Conservation (phyloP, 2,113 vertebrate genomes). For the Alligator sinensis region DNA sequence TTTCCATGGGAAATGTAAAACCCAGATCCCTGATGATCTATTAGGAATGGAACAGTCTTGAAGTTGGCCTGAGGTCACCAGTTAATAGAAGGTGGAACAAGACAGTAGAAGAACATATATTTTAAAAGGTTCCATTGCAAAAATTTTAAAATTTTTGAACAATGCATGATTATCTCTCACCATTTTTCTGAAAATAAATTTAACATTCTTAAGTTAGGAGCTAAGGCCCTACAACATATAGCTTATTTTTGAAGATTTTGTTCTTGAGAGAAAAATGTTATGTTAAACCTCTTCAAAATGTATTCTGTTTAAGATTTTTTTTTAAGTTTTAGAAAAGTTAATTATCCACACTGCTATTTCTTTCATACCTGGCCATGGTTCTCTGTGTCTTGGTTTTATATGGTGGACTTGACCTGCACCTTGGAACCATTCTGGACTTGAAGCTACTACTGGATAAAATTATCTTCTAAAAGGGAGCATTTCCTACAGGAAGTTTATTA, state of each 20-base stretch:
- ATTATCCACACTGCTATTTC: not conserved
- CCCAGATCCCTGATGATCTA: no score
- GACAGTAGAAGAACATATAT: no score
- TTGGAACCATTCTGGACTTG: not conserved
- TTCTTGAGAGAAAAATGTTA: not conserved
- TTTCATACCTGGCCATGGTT: not conserved
- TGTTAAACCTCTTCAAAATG: not conserved
- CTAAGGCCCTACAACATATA: not conserved
- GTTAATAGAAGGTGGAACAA: no score
- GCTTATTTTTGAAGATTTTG: not conserved
- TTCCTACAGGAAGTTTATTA: not conserved
- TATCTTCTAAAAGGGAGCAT: not conserved
- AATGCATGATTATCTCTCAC: not conserved
- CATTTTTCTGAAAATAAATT: not conserved
- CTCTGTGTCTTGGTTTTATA: not conserved
- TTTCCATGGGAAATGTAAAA: no score
- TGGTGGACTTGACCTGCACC: rapidly evolving
- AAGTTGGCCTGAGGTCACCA: no score
- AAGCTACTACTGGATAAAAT: not conserved
- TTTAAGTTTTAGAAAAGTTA: not conserved
- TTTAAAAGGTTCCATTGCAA: not conserved
- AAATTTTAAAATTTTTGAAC: not conserved
- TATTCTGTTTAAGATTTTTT: not conserved
- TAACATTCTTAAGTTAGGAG: not conserved
- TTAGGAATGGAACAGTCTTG: no score